Conservation (phyloP, 2,888 invertebrate species). For the Marasmarcha lunaedactyla region DNA sequence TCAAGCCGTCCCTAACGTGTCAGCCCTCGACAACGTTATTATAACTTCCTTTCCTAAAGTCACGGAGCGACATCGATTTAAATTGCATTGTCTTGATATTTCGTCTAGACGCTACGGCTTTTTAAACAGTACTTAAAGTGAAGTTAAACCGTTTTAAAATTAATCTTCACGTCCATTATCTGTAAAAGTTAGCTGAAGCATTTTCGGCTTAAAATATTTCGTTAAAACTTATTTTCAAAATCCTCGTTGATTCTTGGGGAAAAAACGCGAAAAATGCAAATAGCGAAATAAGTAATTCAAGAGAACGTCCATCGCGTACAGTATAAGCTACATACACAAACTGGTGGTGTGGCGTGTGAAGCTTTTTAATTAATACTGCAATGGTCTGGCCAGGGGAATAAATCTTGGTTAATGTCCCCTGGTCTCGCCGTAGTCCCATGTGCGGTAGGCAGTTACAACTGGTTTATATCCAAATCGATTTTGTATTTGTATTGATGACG, state of each 20-base stretch:
- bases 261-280: conserved; percentile 4
- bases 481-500: conserved; percentile 17
- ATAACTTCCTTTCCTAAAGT: conserved; percentile 14
- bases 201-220: not conserved
- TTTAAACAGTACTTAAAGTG: not conserved
- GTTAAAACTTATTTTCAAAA: not conserved
- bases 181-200: not conserved
- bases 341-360: conserved; percentile 31
- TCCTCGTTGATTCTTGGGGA: not conserved
- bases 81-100: not conserved
- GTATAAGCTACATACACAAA: conserved; percentile 22
- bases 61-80: conserved; percentile 2
- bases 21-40: conserved; percentile 27
- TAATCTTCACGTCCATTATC: no score
- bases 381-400: conserved; percentile 38
- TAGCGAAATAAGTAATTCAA: conserved; percentile 30
- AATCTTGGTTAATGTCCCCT: conserved; percentile 67
- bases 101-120: not conserved
- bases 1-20: conserved; percentile 17
- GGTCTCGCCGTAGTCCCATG: conserved; percentile 49
- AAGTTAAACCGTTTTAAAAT: no score
- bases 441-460: conserved; percentile 30
- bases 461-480: conserved; percentile 33
- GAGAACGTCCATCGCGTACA: conserved; percentile 31
- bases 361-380: conserved; percentile 63